phyloP scores from a whole-genome alignment of 2,113 vertebrate species.

The Mesocricetus auratus region DNA sequence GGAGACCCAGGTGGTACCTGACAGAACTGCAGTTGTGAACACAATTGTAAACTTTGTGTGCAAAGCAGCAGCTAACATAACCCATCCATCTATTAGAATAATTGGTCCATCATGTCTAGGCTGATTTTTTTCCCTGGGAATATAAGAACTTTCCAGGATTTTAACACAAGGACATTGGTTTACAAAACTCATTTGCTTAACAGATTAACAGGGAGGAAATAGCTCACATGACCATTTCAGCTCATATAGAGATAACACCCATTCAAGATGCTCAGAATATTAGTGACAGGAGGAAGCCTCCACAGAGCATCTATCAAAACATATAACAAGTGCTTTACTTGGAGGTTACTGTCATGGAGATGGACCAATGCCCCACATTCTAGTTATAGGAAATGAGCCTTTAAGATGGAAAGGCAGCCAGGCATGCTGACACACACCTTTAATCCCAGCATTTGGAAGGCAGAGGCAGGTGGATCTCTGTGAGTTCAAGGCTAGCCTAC shows the following conservation, averaged over 20 bases:
- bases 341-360: fast-evolving
- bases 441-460: neutral
- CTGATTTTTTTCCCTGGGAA: neutral
- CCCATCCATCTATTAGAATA: neutral
- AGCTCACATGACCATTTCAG: fast-evolving
- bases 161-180: neutral
- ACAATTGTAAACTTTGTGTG: neutral
- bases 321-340: too few species aligned
- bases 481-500: neutral
- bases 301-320: neutral
- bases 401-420: neutral
- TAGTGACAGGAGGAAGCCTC: neutral
- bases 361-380: fast-evolving
- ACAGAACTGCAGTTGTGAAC: neutral
- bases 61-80: neutral
- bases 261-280: neutral
- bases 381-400: neutral
- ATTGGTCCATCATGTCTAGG: neutral
- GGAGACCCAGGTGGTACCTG: neutral
- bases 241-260: too few species aligned
- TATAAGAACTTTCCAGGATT: neutral
- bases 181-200: neutral
- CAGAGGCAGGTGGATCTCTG: neutral
- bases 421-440: neutral
- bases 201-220: neutral